These are phyloP conservation scores for Carettochelys insculpta DNA, from an alignment of 2,113 vertebrate species.

Conservation along the genomic window DNA sequence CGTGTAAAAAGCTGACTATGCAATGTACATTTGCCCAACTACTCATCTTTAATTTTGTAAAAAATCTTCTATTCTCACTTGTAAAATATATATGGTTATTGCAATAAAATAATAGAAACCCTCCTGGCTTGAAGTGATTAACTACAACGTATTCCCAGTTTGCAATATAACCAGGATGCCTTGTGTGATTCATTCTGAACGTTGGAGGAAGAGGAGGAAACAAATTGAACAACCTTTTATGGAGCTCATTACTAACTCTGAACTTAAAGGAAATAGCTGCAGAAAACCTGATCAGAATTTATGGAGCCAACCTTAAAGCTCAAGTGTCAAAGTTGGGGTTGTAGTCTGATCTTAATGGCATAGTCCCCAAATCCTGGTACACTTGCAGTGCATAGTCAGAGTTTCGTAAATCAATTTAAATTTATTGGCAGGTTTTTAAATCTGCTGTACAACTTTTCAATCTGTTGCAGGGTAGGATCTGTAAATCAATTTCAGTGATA, in stretches of 20 bases:
- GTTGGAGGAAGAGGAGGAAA: conserved; percentile 7
- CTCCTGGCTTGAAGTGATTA: background rate
- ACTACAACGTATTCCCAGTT: background rate
- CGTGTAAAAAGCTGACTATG: background rate
- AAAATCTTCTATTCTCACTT: background rate
- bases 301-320: conserved; percentile 34
- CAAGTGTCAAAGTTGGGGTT: background rate
- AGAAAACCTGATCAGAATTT: conserved; percentile 23
- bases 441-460: conserved; percentile 31
- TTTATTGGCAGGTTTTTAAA: conserved; percentile 19
- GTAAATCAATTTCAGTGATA: conserved; percentile 26
- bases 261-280: conserved; percentile 40
- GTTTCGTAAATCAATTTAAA: conserved; percentile 34
- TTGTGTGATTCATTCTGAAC: conserved; percentile 1
- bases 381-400: background rate
- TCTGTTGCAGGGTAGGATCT: conserved; percentile 6
- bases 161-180: background rate
- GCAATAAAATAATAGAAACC: background rate
- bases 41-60: background rate
- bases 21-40: background rate
- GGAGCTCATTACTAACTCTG: conserved; percentile 47
- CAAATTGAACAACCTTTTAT: conserved; percentile 36
- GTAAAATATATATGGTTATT: background rate
- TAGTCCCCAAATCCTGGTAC: conserved; percentile 6
- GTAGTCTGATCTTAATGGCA: conserved; percentile 19